Base-by-base conservation (phyloP, 2,888 invertebrate species). In the Carcina quercana region DNA sequence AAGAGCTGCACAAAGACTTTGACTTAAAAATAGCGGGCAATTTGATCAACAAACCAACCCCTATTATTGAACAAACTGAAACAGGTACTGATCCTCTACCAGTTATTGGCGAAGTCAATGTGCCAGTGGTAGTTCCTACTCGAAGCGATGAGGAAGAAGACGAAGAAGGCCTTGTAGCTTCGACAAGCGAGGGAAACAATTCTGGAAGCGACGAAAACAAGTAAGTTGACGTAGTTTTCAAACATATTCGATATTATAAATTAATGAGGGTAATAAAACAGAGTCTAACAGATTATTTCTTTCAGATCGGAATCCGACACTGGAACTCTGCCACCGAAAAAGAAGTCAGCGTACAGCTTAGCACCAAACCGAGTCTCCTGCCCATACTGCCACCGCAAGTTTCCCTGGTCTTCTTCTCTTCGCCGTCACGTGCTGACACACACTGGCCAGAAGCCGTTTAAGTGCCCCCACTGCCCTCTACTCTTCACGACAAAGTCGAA, bases 401-500 rank as follows among this genome's bases (percentile, higher is more conserved):
- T 98, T 72, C 97, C 98, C 0, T 98, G 98, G 98, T 94, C 95
- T 1, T 97, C 96, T 15, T 97, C 97, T 0, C 85, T 98, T 14
- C 89, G 96, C n/a, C 88, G 98, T 6, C 98, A 98, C 68, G 93
- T 98, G 20, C 79, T 96, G 4, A 98, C 98, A 0, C 98, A 98
- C 67, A 98, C 97, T 0, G 96, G 94, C 2, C 97, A 97, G 63
- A 98, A 98, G 61, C 98, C 98, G 0, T 98, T 93, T 83, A 95
- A 96, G 61, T 98, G 98, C 69, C 92, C 94, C 1, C 92, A 95
- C 57, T 98, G 98, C 63, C 93, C 95, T 0, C 86, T 97, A 5
- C 89, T 96, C 1, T 98, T 98, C 69, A 98, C 97, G 19, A 98
- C 97, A 1, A 98, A 98, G 67, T 97, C 97, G 5, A 98, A 98